Percentiles rank a stretch among this genome's conserved stretches.
These are phyloP conservation scores for Apodemia zela DNA, from an alignment of 2,888 invertebrate species.

Conservation along the genomic window DNA sequence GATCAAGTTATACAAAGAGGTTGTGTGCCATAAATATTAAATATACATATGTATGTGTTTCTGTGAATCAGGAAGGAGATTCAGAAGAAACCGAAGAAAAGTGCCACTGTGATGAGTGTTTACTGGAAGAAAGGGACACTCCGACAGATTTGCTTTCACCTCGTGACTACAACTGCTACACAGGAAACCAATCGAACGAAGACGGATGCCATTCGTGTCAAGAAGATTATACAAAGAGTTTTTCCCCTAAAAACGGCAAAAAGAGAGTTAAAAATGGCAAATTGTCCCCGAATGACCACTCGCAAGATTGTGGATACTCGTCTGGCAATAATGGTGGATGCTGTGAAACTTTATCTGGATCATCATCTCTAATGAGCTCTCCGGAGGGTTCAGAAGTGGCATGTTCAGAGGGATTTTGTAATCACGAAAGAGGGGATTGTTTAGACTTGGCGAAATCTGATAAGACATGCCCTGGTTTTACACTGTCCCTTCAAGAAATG, in stretches of 20 bases:
- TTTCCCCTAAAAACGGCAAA: constrained; percentile 61
- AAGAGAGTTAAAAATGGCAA: constrained; percentile 74
- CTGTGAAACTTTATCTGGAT: constrained; percentile 83
- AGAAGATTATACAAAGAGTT: constrained; percentile 61
- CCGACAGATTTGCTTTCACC: constrained; percentile 64
- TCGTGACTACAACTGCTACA: constrained; percentile 57
- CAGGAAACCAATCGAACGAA: constrained; percentile 50
- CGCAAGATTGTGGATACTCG: constrained; percentile 93
- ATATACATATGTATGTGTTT: background rate
- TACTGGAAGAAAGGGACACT: constrained; percentile 64
- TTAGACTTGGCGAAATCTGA: constrained; percentile 61
- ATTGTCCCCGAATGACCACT: constrained; percentile 84
- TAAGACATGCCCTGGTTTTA: constrained; percentile 74
- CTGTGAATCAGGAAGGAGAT: constrained; percentile 55
- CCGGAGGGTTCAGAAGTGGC: constrained; percentile 95
- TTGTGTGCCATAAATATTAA: background rate
- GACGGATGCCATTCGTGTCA: constrained; percentile 73
- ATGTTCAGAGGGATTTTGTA: constrained; percentile 93
- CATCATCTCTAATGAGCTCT: constrained; percentile 90
- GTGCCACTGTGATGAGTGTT: constrained; percentile 73
- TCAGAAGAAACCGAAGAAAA: constrained; percentile 74
- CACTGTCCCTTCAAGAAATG: constrained; percentile 87
- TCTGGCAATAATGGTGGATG: constrained; percentile 90
- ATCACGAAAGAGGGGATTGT: constrained; percentile 83
- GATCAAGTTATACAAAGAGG: too few relatives aligned